phyloP scores from a whole-genome alignment of 2,113 vertebrate species.

The Thalassarche chlororhynchos region DNA sequence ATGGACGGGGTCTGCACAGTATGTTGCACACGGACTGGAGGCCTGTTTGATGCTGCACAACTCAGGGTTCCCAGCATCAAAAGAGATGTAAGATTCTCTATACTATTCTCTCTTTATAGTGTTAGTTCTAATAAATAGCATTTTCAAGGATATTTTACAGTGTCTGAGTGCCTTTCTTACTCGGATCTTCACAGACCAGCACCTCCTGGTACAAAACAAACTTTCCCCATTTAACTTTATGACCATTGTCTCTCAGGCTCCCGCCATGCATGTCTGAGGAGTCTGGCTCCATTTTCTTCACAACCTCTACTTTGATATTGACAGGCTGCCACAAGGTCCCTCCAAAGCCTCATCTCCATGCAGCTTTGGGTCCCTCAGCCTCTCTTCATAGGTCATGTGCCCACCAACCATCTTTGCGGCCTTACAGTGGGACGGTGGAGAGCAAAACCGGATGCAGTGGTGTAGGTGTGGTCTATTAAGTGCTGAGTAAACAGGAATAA shows the following conservation, averaged over 20 bases:
- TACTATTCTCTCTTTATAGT: background rate
- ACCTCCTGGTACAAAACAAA: background rate
- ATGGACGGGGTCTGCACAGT: background rate
- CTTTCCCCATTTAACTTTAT: background rate
- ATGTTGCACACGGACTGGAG: background rate
- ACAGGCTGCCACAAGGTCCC: background rate
- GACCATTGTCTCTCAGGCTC: background rate
- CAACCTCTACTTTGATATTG: background rate
- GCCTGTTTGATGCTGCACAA: background rate
- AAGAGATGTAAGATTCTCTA: background rate
- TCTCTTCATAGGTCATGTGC: background rate
- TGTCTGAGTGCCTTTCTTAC: background rate
- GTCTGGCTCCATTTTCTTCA: background rate
- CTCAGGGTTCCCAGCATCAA: background rate
- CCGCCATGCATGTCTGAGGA: background rate
- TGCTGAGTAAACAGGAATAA: constrained; percentile 13
- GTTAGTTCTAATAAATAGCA: background rate
- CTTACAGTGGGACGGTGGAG: background rate
- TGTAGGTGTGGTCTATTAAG: constrained; percentile 8
- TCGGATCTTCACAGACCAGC: background rate
- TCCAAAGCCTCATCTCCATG: background rate
- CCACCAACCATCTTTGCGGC: background rate
- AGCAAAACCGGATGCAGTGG: background rate
- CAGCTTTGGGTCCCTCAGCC: background rate
- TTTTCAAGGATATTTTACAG: background rate